Conservation (phyloP, 1,140 invertebrate species). For the Brachionus angularis region DNA sequence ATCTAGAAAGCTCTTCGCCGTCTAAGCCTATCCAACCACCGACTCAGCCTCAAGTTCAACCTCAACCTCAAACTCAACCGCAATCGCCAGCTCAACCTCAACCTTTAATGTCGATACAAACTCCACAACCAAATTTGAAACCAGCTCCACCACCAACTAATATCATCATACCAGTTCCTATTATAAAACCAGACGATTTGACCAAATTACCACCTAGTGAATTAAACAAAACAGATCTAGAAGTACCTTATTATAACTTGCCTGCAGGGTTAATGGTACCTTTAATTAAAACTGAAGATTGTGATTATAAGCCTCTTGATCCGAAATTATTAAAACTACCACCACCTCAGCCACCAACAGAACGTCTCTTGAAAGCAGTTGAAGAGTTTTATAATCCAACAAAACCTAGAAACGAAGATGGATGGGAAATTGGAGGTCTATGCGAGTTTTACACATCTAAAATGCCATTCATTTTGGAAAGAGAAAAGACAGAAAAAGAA, state of each 20-base stretch:
- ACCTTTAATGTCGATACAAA: background rate
- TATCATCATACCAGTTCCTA: background rate
- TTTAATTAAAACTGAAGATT: conserved; percentile 85
- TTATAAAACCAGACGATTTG: conserved; percentile 51
- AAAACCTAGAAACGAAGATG: conserved; percentile 85
- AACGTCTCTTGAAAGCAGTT: conserved; percentile 80
- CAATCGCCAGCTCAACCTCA: background rate
- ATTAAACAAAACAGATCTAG: conserved; percentile 2
- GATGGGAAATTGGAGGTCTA: conserved; percentile 92
- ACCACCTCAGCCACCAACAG: conserved; percentile 84
- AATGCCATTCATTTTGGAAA: conserved; percentile 61
- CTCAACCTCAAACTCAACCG: conserved; percentile 2
- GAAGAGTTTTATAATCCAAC: conserved; percentile 90
- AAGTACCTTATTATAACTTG: conserved; percentile 88
- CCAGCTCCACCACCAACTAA: background rate
- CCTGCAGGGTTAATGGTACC: conserved; percentile 92
- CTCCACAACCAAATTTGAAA: conserved; percentile 37
- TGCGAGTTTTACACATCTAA: conserved; percentile 97
- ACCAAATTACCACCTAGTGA: conserved; percentile 66
- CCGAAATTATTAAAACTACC: conserved; percentile 82
- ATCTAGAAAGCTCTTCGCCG: background rate
- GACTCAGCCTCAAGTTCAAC: background rate
- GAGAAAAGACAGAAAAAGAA: conserved; percentile 80
- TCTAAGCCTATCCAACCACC: background rate
- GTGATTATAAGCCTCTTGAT: conserved; percentile 80